Evolutionary conservation across 2,888 invertebrate genomes (phyloP).

Genomic region (Trichogramma evanescens): DNA sequence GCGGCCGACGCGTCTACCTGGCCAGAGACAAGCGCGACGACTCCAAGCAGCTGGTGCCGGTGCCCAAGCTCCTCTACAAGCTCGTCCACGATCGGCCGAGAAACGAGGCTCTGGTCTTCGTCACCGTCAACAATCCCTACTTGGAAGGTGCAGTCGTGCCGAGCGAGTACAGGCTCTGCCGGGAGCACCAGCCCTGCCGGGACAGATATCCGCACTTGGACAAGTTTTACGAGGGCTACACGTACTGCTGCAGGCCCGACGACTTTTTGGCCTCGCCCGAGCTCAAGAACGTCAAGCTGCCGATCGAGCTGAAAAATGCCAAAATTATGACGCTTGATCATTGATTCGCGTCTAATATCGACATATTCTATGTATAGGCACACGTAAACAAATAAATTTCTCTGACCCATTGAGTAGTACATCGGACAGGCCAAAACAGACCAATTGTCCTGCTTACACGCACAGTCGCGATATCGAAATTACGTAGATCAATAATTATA

Average conservation of each 20-base stretch:
- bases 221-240: constrained; percentile 5
- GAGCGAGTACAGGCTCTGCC: neutral
- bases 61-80: constrained; percentile 14
- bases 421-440: neutral
- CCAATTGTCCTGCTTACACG: neutral
- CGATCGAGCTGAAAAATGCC: neutral
- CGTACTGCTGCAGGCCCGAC: constrained; percentile 13
- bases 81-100: neutral
- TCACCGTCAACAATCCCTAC: constrained; percentile 15
- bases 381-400: too few species aligned
- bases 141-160: neutral
- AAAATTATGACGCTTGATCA: too few species aligned
- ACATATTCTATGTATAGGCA: too few species aligned
- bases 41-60: neutral
- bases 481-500: too few species aligned
- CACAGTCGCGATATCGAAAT: too few species aligned
- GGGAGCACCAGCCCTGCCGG: neutral
- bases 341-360: too few species aligned
- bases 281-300: neutral
- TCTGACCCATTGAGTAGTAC: neutral
- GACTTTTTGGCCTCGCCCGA: constrained; percentile 5
- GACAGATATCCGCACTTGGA: neutral
- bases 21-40: neutral
- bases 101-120: constrained; percentile 5
- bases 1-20: constrained; percentile 15